Evolutionary conservation across 2,888 invertebrate genomes (phyloP), one percentile per base, ranked within the genome.

Genomic region (Matsumyia berberina): DNA sequence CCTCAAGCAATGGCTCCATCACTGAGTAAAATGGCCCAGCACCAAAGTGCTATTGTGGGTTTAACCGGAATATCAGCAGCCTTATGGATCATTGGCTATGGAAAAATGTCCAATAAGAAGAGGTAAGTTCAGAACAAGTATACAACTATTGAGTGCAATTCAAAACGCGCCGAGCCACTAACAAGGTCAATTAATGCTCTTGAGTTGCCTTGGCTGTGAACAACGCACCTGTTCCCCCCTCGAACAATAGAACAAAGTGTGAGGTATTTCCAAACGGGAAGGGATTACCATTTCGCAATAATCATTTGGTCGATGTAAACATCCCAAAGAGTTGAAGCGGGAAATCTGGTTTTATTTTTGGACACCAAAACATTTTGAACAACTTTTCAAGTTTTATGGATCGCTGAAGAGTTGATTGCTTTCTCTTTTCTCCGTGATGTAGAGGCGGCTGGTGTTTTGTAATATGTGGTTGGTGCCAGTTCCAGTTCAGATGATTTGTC

Each of bases 11-110:
- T 96, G 96, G 96, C 96, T 88, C 96, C 95, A 88, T 94, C 93
- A 90, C 93, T 95, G 87, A 96, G 96, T 92, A 96, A 95, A 94
- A 92, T 95, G 89, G 93, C 95, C 86, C 94, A 94, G 88, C 94
- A 94, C 91, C 95, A 88, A 86, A 90, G 89, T 88, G 89, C 90
- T 86, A 94, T 90, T 94, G 93, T 95, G 86, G 95, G 94, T 83
- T 92, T 94, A 77, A 94, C 94, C 87, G 94, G 95, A 76, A 93
- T 95, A 42, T 93, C 94, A 37, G 93, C 94, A 33, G 91, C 94
- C 49, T 89, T 94, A 88, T 92, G 94, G 94, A 93, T 93, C 89
- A 91, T 93, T 91, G 90, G 93, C 87, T 92, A 93, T 91, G 92
- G 93, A 89, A 90, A 91, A 92, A 90, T 91, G 87, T 90, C 93